Conservation (phyloP, 2,888 invertebrate genomes). For the Nephrotoma guestfalica region DNA sequence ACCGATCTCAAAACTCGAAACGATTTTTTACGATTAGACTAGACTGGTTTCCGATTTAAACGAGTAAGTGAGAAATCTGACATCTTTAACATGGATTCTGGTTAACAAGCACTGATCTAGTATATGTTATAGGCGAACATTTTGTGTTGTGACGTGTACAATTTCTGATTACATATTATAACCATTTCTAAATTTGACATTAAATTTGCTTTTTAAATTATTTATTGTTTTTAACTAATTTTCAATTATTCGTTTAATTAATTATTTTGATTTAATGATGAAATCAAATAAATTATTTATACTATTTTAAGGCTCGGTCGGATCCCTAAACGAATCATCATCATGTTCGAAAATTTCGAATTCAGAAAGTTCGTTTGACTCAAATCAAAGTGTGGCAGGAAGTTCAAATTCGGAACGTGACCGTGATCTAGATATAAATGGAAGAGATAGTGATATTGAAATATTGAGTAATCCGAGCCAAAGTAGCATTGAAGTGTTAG, state of each 20-base stretch:
- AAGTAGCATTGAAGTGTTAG: conserved; percentile 51
- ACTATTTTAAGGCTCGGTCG: conserved; percentile 28
- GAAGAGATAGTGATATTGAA: conserved; percentile 51
- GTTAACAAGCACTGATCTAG: not conserved
- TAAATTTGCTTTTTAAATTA: not conserved
- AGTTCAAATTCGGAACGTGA: conserved; percentile 28
- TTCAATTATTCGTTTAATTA: not conserved
- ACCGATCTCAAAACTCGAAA: not conserved
- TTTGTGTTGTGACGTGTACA: not conserved
- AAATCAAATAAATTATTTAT: not conserved
- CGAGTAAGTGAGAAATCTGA: not conserved
- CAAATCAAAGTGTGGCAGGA: conserved; percentile 31
- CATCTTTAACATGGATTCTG: not conserved
- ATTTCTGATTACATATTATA: not conserved
- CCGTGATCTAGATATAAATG: conserved; percentile 25
- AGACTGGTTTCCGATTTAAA: not conserved
- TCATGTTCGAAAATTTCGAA: conserved; percentile 31
- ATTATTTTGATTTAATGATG: not conserved
- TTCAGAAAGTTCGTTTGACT: conserved; percentile 30
- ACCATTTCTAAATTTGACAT: not conserved
- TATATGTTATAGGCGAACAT: not conserved
- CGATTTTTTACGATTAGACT: not conserved
- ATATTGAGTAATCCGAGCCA: conserved; percentile 56
- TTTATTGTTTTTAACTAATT: not conserved
- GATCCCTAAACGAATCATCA: conserved; percentile 31